Base-by-base conservation (phyloP, 2,888 invertebrate genomes). In the Spodoptera picta region DNA sequence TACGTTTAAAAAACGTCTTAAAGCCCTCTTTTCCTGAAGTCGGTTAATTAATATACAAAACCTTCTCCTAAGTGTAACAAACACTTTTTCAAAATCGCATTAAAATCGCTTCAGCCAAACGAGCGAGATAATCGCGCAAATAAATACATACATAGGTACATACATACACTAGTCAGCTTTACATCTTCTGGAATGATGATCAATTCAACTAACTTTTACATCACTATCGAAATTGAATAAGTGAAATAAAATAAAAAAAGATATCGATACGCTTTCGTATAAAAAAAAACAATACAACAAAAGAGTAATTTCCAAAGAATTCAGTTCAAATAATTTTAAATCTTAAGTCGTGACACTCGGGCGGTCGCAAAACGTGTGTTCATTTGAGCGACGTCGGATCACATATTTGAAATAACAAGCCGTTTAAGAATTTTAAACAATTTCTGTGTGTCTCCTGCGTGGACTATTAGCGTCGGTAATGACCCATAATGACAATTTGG, bases 381-480 rank as follows among this genome's bases (percentile, higher is more conserved):
- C 56, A 70, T 74, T 67, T 65, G 61, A 24, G 80, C 77, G 75
- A 84, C 80, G 83, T 80, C 70, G 83, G 86, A 86, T 86, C 87
- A 89, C 86, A 91, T 90, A 88, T 85, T 86, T 84, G 77, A 78
- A 87, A 90, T 90, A 87, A 83, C 85, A 65, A 81, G 76, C 73
- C 81, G 80, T 87, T 89, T 87, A 89, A 85, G 83, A 83, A 86
- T 90, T 85, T 85, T 85, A 82, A 91, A 91, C 87, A 84, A 88
- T 89, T 87, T 83, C 74, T 75, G 86, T 85, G 83, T 86, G 89
- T 91, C 77, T 79, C 77, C 80, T 36, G 74, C 75, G 83, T 83
- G 84, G 85, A 88, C 88, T 89, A 91, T 92, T 93, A 93, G 90
- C 85, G 83, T 61, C 83, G 80, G 87, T 93, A 93, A 93, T 93